Evolutionary conservation across 2,113 vertebrate species (phyloP), one percentile per base, ranked within the genome.

Genomic region (Alexandromys fortis): DNA sequence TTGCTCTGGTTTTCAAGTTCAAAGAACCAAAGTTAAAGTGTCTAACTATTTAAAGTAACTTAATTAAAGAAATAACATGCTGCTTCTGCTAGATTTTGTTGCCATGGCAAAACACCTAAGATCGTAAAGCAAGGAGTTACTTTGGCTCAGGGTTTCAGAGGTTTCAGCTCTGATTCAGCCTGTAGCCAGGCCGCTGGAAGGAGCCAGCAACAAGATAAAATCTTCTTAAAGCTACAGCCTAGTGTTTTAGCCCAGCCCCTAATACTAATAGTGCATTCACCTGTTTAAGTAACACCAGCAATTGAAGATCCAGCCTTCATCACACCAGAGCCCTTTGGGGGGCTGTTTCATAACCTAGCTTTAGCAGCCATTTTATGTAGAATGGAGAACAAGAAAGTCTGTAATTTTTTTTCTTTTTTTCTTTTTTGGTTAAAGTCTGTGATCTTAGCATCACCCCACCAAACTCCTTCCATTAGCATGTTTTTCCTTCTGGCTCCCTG

Each of bases 1-100:
- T 78, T 93, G 30, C 9, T 65, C 21, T 94, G 75, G 21, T 96
- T 42, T 96, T 89, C 42, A 35, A 92, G n/a, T 72, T 92, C 13
- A 79, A 63, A 97, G 75, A 90, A 89, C 45, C 42, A 70, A 89
- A 92, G n/a, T 81, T 86, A 94, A 89, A 94, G 86, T 90, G 11
- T 92, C 24, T 86, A 96, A 42, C 6, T 75, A 77, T 22, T 92
- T 75, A 88, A 72, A 19, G 82, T 88, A 78, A 83, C 12, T 91
- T 70, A 75, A 75, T 92, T 65, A 91, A 91, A 87, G 49, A 89
- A 70, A 49, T 83, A 86, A 91, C 83, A 61, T 81, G 9, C 65
- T 26, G 21, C n/a, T 28, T 33, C 9, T 65, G 63, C 28, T 65
- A 47, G 63, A 78, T 68, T 30, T 67, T 89, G 73, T 77, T 65